Evolutionary conservation across 2,113 vertebrate species (phyloP).

Genomic region (Callipepla californica): DNA sequence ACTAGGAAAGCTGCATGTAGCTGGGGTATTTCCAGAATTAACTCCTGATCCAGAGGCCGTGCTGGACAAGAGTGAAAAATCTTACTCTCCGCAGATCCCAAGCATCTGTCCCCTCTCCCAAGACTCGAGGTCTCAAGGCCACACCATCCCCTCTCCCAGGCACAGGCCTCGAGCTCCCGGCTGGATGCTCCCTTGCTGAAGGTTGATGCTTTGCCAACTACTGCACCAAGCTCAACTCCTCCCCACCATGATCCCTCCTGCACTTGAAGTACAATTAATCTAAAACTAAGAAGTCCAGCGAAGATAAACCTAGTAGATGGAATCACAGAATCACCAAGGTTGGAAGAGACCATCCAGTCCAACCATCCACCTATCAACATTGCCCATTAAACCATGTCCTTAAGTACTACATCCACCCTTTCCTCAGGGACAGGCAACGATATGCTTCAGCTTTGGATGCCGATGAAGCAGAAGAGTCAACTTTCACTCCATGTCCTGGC

Average conservation of each 20-base stretch:
- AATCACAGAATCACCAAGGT: no score
- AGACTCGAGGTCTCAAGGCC: neutral
- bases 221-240: neutral
- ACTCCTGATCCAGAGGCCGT: neutral
- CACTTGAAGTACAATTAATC: neutral
- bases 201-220: neutral
- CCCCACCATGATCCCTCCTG: neutral
- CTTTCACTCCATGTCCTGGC: neutral
- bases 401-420: no score
- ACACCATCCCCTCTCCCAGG: neutral
- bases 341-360: no score
- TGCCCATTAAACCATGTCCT: no score
- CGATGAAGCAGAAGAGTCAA: neutral
- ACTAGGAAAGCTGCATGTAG: neutral
- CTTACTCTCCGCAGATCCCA: neutral
- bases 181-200: neutral
- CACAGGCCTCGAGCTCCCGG: neutral
- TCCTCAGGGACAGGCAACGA: neutral
- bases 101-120: neutral
- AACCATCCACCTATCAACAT: no score
- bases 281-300: neutral
- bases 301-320: accelerated
- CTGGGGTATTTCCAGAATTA: neutral
- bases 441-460: neutral
- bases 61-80: neutral